Evolutionary conservation across 2,888 invertebrate genomes (phyloP).

Genomic region (Cephus pygmeus): DNA sequence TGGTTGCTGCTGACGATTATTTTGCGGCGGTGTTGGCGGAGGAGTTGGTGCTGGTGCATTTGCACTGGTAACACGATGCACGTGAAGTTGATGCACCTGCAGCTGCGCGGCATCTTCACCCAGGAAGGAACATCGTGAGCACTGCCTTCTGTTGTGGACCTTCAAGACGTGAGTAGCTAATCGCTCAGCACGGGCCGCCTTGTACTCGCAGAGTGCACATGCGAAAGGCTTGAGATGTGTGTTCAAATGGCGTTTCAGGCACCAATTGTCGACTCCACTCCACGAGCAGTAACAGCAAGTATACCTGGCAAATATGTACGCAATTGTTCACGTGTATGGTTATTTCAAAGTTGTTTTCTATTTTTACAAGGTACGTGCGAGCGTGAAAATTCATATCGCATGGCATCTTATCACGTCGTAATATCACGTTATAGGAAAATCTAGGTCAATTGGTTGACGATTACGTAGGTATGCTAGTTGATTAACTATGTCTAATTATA

Average conservation of each 20-base stretch:
- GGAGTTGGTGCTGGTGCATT: slow-evolving; percentile 40
- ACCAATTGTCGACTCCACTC: slow-evolving; percentile 95
- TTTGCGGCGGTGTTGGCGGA: slow-evolving; percentile 30
- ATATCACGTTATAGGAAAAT: neutral
- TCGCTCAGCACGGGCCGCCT: slow-evolving; percentile 91
- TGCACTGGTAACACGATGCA: slow-evolving; percentile 53
- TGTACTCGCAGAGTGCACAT: slow-evolving; percentile 91
- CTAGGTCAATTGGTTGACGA: neutral
- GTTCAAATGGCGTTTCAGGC: slow-evolving; percentile 90
- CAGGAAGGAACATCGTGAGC: slow-evolving; percentile 88
- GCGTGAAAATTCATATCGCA: neutral
- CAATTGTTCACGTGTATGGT: neutral
- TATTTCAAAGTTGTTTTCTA: neutral
- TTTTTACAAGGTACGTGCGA: neutral
- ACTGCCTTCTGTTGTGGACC: slow-evolving; percentile 91
- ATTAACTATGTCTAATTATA: neutral
- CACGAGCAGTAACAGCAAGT: slow-evolving; percentile 92
- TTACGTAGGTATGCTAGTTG: neutral
- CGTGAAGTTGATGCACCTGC: slow-evolving; percentile 76
- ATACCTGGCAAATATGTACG: slow-evolving; percentile 67
- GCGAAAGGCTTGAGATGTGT: slow-evolving; percentile 93
- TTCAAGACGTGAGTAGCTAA: slow-evolving; percentile 90
- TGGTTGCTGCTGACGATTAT: slow-evolving; percentile 32
- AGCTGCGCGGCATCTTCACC: slow-evolving; percentile 86
- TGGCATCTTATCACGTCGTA: neutral